Percentiles rank a stretch among this genome's conserved stretches.
Evolutionary conservation across 2,888 invertebrate species (phyloP).

Genomic region (Stenoptilia bipunctidactyla): DNA sequence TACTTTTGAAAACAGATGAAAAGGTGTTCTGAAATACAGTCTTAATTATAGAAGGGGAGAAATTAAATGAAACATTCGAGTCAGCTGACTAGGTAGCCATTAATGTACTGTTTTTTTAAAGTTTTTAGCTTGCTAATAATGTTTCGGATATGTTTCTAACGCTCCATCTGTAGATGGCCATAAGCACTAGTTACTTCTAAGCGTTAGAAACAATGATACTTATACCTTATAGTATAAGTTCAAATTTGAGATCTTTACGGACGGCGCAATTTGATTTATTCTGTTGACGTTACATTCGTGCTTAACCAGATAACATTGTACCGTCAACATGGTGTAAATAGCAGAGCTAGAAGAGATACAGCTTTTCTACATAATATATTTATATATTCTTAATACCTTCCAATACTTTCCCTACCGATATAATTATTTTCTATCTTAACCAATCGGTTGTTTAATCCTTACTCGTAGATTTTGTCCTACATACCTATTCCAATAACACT

Average conservation of each 20-base stretch:
- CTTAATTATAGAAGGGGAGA: too few relatives aligned
- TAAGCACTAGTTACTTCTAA: too few relatives aligned
- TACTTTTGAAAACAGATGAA: too few relatives aligned
- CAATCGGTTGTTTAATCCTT: slow-evolving; percentile 45
- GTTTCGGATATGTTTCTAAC: too few relatives aligned
- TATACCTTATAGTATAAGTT: too few relatives aligned
- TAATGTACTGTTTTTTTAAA: too few relatives aligned
- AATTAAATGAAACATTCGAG: too few relatives aligned
- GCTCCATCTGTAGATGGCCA: too few relatives aligned
- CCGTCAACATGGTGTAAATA: slow-evolving; percentile 27
- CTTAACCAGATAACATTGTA: slow-evolving; percentile 15
- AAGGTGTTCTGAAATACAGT: too few relatives aligned
- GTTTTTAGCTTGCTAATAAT: too few relatives aligned
- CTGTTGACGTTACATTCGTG: slow-evolving; percentile 21
- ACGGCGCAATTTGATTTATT: slow-evolving; percentile 38
- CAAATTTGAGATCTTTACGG: slow-evolving; percentile 32
- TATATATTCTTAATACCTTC: slow-evolving; percentile 23
- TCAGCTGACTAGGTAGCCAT: too few relatives aligned
- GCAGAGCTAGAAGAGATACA: slow-evolving; percentile 37
- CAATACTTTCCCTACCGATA: slow-evolving; percentile 18
- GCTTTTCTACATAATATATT: slow-evolving; percentile 33
- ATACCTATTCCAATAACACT: slow-evolving; percentile 30
- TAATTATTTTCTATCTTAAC: slow-evolving; percentile 34
- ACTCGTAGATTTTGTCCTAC: slow-evolving; percentile 23
- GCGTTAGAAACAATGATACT: too few relatives aligned